Evolutionary conservation across 1,140 invertebrate genomes (phyloP), one percentile per base, ranked within the genome.

Genomic region (Drosophila novamexicana): DNA sequence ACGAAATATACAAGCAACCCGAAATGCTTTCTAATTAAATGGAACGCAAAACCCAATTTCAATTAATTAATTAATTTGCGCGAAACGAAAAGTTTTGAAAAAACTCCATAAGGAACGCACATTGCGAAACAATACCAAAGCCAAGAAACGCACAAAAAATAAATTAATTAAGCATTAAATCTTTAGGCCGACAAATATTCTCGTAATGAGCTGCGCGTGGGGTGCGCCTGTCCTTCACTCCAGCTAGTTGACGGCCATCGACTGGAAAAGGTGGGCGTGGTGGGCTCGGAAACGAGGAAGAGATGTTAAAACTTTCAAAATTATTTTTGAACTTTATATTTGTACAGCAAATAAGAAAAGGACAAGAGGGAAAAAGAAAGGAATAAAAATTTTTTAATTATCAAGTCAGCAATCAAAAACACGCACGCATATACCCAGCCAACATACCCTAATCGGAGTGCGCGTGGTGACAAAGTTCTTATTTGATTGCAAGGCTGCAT

Each of bases 301-400:
- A 83, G 72, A 77, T 76, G 79, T 88, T 73, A 71, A 50, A 86
- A 88, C 83, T 88, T 86, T 81, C 72, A 88, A 86, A 86, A 86
- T 88, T 88, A 88, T 88, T 88, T 86, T 88, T 69, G 59, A 86
- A 88, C 83, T 86, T 86, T 77, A 69, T 54, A 79, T 79, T 82
- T 75, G 64, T 70, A 62, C 44, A 73, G 36, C 45, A 50, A 62
- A 70, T 53, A 66, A 56, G 7, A 34, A 70, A 70, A 77, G 59
- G 42, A 45, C 45, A 61, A 70, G 52, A 64, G 9, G 58, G 52
- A 42, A 66, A 29, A 29, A 67, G 67, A 64, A 76, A 76, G 66
- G 45, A 8, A 29, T 47, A 40, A 68, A 63, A 58, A 67, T 77
- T 76, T 68, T 89, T 65, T 80, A 80, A 89, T 84, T 75, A 89